Evolutionary conservation across 2,113 vertebrate genomes (phyloP).

Genomic region (Penelope pileata): DNA sequence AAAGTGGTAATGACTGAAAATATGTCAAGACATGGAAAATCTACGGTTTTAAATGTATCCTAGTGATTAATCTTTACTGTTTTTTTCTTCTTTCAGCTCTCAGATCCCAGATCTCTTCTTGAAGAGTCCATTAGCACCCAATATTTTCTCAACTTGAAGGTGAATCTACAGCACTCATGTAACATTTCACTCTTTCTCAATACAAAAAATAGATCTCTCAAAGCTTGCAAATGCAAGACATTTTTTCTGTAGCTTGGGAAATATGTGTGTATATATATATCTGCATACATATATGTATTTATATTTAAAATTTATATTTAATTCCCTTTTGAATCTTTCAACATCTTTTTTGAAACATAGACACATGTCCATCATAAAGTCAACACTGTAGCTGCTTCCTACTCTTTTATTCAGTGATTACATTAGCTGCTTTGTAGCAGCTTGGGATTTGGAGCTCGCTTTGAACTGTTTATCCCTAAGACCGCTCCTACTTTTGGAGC

Average conservation of each 20-base stretch:
- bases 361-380: neutral
- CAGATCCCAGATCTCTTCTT: neutral
- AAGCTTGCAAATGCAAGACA: neutral
- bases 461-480: slow-evolving; percentile 7
- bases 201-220: neutral
- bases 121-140: neutral
- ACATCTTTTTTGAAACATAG: neutral
- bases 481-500: neutral
- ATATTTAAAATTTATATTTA: neutral
- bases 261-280: neutral
- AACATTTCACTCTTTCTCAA: neutral
- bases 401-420: neutral
- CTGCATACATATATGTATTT: neutral
- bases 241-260: neutral
- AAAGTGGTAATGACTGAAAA: neutral
- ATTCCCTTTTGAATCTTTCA: neutral
- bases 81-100: neutral
- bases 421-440: neutral
- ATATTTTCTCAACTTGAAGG: neutral
- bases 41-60: neutral
- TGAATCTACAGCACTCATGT: neutral
- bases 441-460: slow-evolving; percentile 15
- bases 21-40: neutral
- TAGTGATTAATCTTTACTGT: neutral
- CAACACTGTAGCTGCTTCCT: neutral